A percentile compares a stretch with the other conserved stretches of the same genome.
These are phyloP conservation scores for Drosophila truncata DNA, from an alignment of 1,140 invertebrate genomes.

Conservation along the genomic window DNA sequence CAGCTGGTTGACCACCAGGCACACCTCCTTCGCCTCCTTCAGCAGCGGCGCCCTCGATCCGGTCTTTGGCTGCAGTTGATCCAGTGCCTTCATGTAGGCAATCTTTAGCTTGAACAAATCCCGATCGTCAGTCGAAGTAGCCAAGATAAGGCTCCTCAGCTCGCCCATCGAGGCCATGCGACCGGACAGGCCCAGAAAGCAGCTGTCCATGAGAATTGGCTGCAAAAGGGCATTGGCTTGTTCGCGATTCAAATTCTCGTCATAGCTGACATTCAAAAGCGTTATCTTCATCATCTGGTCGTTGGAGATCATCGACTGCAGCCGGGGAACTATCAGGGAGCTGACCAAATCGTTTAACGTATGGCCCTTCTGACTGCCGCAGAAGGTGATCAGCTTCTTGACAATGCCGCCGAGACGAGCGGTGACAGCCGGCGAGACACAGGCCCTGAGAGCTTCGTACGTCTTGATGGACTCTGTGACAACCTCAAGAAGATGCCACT, in stretches of 20 bases:
- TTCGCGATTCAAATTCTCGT: background rate
- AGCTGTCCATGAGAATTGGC: conserved; percentile 44
- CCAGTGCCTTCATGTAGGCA: conserved; percentile 38
- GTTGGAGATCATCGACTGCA: conserved; percentile 52
- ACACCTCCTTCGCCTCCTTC: conserved; percentile 16
- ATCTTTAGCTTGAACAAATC: conserved; percentile 19
- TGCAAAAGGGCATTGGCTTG: conserved; percentile 15
- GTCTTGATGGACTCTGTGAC: conserved; percentile 18
- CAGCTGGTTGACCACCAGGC: conserved; percentile 52
- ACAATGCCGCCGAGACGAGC: conserved; percentile 5
- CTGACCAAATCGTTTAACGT: conserved; percentile 10
- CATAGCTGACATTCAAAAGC: conserved; percentile 1
- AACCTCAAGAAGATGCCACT: conserved; percentile 59
- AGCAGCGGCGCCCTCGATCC: conserved; percentile 6
- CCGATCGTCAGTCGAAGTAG: background rate
- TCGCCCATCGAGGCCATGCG: conserved; percentile 12
- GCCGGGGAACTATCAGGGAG: conserved; percentile 39
- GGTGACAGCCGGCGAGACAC: background rate
- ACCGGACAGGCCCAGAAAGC: conserved; percentile 26
- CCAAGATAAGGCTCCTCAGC: background rate
- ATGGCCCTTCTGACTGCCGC: background rate
- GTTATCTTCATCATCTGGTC: conserved; percentile 41
- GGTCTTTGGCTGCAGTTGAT: conserved; percentile 11
- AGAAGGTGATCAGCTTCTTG: conserved; percentile 16
- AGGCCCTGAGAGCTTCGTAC: background rate